These are phyloP conservation scores for Syngnathus acus DNA, from an alignment of 2,797 vertebrate genomes.

Conservation along the genomic window DNA sequence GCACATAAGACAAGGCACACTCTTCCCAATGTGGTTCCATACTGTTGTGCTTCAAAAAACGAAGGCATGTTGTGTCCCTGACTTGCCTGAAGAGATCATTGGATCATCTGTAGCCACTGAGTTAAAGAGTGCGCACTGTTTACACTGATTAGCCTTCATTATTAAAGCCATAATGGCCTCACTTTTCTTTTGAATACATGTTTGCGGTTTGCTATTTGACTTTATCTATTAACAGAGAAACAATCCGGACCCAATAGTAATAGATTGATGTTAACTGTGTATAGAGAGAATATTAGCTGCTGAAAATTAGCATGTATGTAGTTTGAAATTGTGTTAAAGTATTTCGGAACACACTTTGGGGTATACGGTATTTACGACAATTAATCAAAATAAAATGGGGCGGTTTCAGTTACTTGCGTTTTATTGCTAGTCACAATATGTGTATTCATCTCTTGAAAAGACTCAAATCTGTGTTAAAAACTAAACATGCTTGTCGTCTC, in stretches of 20 bases:
- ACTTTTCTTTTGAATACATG: not conserved
- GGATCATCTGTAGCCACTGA: constrained; percentile 37
- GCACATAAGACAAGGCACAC: constrained; percentile 13
- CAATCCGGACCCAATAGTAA: too few relatives aligned
- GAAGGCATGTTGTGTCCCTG: constrained; percentile 16
- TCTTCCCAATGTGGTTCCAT: constrained; percentile 8
- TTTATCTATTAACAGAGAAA: too few relatives aligned
- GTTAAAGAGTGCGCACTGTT: constrained; percentile 19
- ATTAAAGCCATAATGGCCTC: constrained; percentile 27
- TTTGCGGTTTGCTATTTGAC: not conserved
- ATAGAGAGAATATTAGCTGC: not conserved
- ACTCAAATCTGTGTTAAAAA: not conserved
- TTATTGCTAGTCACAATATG: not conserved
- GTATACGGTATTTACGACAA: too few relatives aligned
- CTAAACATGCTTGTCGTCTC: constrained; percentile 4
- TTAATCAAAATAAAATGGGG: too few relatives aligned
- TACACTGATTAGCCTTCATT: constrained; percentile 30
- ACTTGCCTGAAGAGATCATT: constrained; percentile 27
- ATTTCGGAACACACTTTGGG: too few relatives aligned
- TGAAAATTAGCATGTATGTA: not conserved
- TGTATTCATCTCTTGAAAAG: not conserved
- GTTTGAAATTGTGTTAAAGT: too few relatives aligned
- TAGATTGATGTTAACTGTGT: not conserved
- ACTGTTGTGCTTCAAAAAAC: constrained; percentile 9
- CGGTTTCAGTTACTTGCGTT: too few relatives aligned